Percentiles rank a stretch among this genome's conserved stretches.
phyloP scores from a whole-genome alignment of 2,113 vertebrate species.

The Tupaia tana region DNA sequence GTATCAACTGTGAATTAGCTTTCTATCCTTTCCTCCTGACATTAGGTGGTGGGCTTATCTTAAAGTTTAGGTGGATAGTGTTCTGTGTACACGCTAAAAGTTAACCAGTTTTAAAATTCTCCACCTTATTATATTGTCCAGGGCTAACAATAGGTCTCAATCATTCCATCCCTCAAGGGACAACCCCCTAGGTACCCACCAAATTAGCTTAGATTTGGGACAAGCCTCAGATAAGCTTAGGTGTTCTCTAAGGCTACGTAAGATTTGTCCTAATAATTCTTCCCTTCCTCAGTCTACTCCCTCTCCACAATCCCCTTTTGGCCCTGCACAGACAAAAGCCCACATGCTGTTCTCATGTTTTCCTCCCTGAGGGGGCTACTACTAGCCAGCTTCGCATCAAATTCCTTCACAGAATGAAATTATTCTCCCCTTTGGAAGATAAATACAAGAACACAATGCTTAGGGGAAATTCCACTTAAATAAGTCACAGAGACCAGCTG shows the following conservation, averaged over 20 bases:
- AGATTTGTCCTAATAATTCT: neutral
- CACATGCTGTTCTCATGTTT: neutral
- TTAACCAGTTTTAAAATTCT: neutral
- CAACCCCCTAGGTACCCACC: neutral
- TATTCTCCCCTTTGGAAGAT: conserved; percentile 34
- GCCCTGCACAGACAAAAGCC: neutral
- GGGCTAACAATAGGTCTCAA: neutral
- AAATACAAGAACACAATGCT: conserved; percentile 45
- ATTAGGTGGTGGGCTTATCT: neutral
- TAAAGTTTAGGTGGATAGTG: neutral
- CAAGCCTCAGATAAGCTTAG: neutral
- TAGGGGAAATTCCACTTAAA: conserved; percentile 17
- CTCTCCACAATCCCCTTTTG: neutral
- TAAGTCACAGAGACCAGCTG: conserved; percentile 39
- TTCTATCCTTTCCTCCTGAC: conserved; percentile 4
- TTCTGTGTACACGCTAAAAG: conserved; percentile 1
- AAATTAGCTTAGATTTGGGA: neutral
- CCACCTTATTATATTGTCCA: neutral
- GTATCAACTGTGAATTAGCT: neutral
- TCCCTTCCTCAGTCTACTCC: neutral
- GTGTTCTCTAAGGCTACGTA: neutral
- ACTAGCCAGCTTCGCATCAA: neutral
- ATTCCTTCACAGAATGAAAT: neutral
- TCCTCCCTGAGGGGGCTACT: neutral
- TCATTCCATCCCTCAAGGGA: neutral